These are phyloP conservation scores for Zaprionus obscuricornis DNA, from an alignment of 2,888 invertebrate species.

Conservation along the genomic window DNA sequence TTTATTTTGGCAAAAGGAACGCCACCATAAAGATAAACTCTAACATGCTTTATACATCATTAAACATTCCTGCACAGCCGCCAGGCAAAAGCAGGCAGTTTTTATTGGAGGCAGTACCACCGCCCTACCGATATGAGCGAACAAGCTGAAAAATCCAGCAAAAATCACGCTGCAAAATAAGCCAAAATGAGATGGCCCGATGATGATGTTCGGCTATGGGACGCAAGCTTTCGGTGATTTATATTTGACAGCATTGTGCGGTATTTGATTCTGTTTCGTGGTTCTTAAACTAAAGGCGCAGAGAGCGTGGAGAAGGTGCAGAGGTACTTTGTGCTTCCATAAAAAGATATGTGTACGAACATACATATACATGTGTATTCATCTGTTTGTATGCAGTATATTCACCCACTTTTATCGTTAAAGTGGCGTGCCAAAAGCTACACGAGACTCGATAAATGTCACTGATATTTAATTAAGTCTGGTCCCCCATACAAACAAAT, in stretches of 20 bases:
- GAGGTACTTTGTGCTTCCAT: conserved; percentile 12
- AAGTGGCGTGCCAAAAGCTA: conserved; percentile 70
- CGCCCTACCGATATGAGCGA: neutral
- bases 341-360: too few species aligned
- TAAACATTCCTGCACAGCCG: conserved; percentile 80
- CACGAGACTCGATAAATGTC: conserved; percentile 77
- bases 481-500: too few species aligned
- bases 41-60: conserved; percentile 81
- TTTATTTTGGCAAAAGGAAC: conserved; percentile 59
- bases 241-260: conserved; percentile 68
- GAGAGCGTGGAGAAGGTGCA: too few species aligned
- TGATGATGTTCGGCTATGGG: conserved; percentile 43
- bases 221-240: conserved; percentile 70
- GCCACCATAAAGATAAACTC: conserved; percentile 81
- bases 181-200: conserved; percentile 33
- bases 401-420: conserved; percentile 64
- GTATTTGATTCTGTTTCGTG: conserved; percentile 54
- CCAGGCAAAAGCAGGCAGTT: conserved; percentile 36
- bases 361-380: neutral
- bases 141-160: neutral
- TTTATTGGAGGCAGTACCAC: conserved; percentile 39
- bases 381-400: conserved; percentile 12
- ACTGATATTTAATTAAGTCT: conserved; percentile 77
- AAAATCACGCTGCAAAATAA: conserved; percentile 1
- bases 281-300: too few species aligned